Conservation (phyloP, 2,113 vertebrate genomes). For the Salvelinus sp. region DNA sequence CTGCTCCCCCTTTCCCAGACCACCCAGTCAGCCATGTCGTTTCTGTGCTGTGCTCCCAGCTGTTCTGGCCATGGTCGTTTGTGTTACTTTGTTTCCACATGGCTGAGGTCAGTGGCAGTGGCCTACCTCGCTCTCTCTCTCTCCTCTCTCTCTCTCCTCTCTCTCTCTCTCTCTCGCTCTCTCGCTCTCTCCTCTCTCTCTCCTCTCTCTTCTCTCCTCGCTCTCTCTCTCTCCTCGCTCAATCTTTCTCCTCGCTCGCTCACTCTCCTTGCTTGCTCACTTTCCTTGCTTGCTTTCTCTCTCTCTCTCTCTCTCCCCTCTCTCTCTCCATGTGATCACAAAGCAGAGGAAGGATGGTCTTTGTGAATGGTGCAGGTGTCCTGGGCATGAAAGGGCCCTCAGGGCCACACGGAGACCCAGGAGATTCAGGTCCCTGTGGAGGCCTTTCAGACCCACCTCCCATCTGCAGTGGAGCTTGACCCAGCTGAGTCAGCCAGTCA, state of each 20-base stretch:
- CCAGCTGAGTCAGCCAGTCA: constrained; percentile 64
- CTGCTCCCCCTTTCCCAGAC: constrained; percentile 43
- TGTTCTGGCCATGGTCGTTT: constrained; percentile 76
- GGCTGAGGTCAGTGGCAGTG: constrained; percentile 60
- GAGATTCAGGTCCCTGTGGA: constrained; percentile 38
- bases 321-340: constrained; percentile 34
- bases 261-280: too few relatives aligned
- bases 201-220: too few relatives aligned
- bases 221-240: too few relatives aligned
- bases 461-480: constrained; percentile 74
- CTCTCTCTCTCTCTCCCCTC: background rate
- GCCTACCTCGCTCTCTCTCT: constrained; percentile 33
- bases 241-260: too few relatives aligned
- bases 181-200: too few relatives aligned
- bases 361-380: constrained; percentile 80
- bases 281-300: too few relatives aligned
- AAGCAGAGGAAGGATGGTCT: constrained; percentile 62
- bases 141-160: too few relatives aligned
- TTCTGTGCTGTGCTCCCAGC: constrained; percentile 65
- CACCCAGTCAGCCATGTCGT: constrained; percentile 68
- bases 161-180: too few relatives aligned
- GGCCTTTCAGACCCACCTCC: constrained; percentile 65
- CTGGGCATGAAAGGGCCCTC: constrained; percentile 58
- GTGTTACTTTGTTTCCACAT: constrained; percentile 79
- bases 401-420: constrained; percentile 10